Evolutionary conservation across 1,140 invertebrate species (phyloP).

Genomic region (Camponotus floridanus): DNA sequence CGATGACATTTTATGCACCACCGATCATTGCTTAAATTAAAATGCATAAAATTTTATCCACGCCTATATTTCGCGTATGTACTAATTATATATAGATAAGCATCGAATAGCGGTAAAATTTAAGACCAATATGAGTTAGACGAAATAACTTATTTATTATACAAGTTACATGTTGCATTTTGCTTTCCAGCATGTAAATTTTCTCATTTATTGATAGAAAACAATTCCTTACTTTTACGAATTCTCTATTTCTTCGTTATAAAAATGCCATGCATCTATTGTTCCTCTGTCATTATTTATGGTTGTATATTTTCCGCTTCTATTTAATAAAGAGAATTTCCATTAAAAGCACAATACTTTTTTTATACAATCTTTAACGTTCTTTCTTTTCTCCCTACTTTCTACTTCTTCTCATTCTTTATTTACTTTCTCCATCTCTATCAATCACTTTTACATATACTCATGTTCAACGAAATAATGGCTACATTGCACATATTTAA

Average conservation of each 20-base stretch:
- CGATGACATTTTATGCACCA: not conserved
- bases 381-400: not conserved
- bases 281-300: not conserved
- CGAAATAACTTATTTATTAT: not conserved
- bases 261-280: not conserved
- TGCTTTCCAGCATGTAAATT: not conserved
- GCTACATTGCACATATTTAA: slow-evolving; percentile 28
- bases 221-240: not conserved
- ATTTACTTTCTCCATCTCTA: not conserved
- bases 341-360: slow-evolving; percentile 6
- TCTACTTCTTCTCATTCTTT: slow-evolving; percentile 13
- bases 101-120: not conserved
- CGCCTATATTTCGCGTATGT: not conserved
- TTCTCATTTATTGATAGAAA: not conserved
- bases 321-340: slow-evolving; percentile 4
- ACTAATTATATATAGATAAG: not conserved
- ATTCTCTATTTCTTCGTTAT: not conserved
- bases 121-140: not conserved
- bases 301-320: not conserved
- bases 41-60: not conserved
- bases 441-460: slow-evolving; percentile 17
- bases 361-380: slow-evolving; percentile 11
- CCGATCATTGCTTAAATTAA: not conserved
- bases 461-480: not conserved
- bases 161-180: not conserved